Percentiles rank a stretch among this genome's conserved stretches.
phyloP scores from a whole-genome alignment of 2,888 invertebrate species.

The Drosophila helvetica region DNA sequence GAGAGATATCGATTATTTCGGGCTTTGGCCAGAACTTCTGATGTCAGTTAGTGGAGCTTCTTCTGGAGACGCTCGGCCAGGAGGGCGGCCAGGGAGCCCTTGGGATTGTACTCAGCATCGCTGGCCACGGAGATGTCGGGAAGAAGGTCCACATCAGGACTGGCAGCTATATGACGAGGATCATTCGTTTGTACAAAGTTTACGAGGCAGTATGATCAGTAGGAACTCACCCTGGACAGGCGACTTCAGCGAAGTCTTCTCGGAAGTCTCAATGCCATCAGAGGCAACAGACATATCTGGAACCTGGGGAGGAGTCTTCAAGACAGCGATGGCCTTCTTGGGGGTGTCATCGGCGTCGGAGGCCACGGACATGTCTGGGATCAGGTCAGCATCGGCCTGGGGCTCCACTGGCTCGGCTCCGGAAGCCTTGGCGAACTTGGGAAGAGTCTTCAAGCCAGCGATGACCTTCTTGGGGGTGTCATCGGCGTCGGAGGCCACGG shows the following conservation, averaged over 20 bases:
- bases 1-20: constrained; percentile 13
- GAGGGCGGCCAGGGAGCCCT: constrained; percentile 12
- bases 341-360: constrained; percentile 35
- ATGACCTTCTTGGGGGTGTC: constrained; percentile 5
- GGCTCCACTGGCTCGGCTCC: not conserved
- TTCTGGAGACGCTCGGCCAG: constrained; percentile 16
- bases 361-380: constrained; percentile 46
- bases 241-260: too few species aligned
- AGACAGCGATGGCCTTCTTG: not conserved
- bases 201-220: too few species aligned
- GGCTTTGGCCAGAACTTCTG: constrained; percentile 10
- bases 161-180: not conserved
- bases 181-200: too few species aligned
- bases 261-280: too few species aligned
- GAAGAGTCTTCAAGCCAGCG: not conserved
- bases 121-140: constrained; percentile 62
- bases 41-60: constrained; percentile 6
- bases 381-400: constrained; percentile 17
- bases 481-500: constrained; percentile 19
- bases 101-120: constrained; percentile 50
- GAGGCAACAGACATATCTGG: not conserved
- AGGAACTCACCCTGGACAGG: too few species aligned
- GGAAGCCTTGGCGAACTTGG: not conserved
- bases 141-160: not conserved
- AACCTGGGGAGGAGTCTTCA: not conserved